Percentiles rank a stretch among this genome's conserved stretches.
phyloP scores from a whole-genome alignment of 2,888 invertebrate species.

The Mesoligia furuncula region DNA sequence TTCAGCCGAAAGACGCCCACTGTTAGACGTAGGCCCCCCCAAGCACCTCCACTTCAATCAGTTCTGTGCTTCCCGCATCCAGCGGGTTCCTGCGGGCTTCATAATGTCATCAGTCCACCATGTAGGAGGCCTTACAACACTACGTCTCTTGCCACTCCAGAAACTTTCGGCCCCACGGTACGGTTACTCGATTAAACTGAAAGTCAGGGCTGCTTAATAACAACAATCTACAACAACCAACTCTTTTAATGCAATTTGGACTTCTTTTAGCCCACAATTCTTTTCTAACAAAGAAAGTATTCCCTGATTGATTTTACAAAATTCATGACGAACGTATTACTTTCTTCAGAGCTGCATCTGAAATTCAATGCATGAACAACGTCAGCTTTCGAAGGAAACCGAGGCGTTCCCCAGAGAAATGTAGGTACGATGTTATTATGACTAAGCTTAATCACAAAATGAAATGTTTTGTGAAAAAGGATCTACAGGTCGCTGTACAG shows the following conservation, averaged over 20 bases:
- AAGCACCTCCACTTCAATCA: no score
- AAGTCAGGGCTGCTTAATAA: no score
- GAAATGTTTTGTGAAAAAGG: conserved; percentile 42
- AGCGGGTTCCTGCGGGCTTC: no score
- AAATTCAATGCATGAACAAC: conserved; percentile 63
- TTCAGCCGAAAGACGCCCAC: no score
- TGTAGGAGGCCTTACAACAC: no score
- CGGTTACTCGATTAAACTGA: neutral
- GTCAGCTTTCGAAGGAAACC: conserved; percentile 47
- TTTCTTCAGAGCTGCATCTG: conserved; percentile 44
- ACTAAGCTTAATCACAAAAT: conserved; percentile 53
- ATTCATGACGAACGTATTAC: conserved; percentile 48
- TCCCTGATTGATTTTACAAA: conserved; percentile 52
- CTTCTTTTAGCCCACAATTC: neutral
- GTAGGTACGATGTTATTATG: conserved; percentile 46
- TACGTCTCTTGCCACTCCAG: no score
- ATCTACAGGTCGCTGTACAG: conserved; percentile 1
- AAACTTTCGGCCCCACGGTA: neutral
- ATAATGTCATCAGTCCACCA: no score
- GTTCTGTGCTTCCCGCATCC: no score
- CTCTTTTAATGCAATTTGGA: neutral
- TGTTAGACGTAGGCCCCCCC: no score
- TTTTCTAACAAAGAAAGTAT: conserved; percentile 17
- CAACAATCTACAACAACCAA: neutral
- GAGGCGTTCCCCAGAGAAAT: conserved; percentile 52